Evolutionary conservation across 2,113 vertebrate genomes (phyloP), one percentile per base, ranked within the genome.

Genomic region (Balaeniceps rex): DNA sequence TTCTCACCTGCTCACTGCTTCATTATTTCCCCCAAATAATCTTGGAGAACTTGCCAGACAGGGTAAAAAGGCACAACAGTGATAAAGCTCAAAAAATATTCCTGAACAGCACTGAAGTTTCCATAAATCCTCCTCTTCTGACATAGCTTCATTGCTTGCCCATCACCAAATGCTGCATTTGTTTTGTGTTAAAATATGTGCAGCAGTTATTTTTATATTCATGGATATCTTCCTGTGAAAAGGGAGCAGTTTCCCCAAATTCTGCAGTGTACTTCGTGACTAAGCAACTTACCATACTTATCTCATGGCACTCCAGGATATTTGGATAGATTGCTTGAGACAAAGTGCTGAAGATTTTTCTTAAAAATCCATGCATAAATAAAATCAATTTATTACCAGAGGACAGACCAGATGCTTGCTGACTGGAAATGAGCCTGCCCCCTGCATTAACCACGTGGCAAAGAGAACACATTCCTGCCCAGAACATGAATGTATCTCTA

Each of bases 361-460:
- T 93, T 82, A 36, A 87, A 96, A 95, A 93, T 88, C 63, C 64
- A 83, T 70, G 58, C 78, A 93, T 95, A 93, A 97, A 91, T 90
- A 90, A 91, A 85, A 90, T 34, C 5, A 3, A 55, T 87, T 85
- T 79, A 83, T 91, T 89, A 91, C 55, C 49, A 95, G 87, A 96
- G 63, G 66, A 94, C 78, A 95, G 74, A 85, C 63, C 82, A 94
- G 93, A 93, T 70, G 85, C 84, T 83, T 77, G 61, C 66, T 94
- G 82, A 95, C 84, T 95, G 75, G 91, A 97, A 97, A 91, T 66
- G 34, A 91, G 63, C 69, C 66, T 91, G 78, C 51, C 75, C 58
- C 88, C 82, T 83, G n/a, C 55, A 66, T 78, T 90, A 93, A 58
- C 19, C 54, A 83, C 8, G 11, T 40, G 24, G 82, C 64, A 93